Base-by-base conservation (phyloP, 2,888 invertebrate species). In the Synanthedon tipuliformis region DNA sequence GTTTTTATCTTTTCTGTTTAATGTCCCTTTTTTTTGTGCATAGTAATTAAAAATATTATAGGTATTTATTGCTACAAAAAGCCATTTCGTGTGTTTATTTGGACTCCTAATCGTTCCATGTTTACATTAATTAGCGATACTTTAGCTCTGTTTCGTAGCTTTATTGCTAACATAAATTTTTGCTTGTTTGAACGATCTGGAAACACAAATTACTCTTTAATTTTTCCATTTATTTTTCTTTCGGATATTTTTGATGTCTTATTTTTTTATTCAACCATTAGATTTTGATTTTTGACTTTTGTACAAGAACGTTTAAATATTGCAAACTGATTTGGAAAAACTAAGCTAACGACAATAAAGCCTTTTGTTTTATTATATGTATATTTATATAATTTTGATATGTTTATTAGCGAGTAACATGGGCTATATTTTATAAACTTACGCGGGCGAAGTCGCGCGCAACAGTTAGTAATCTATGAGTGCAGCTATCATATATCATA, bases 61-160 rank as follows among this genome's bases (percentile, higher is more conserved):
- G 78, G 80, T 86, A 86, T 84, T 87, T 86, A 87, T 84, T 80
- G 78, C 81, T 61, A 60, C 65, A 67, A 73, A 69, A 68, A 69
- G 74, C 82, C 80, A 80, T 85, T 85, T 75, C 61, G 77, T 66
- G 68, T 80, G 85, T 83, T 84, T 85, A 78, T 80, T 77, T 70
- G 75, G 65, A 69, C 65, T 71, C 75, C 79, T 86, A 86, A 87
- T 86, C 86, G 86, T 75, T 81, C 67, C 68, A 67, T 86, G 85
- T 87, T 87, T 81, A 86, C 86, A 87, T 85, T 87, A 85, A 86
- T 87, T 86, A 84, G 81, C 73, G 71, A 87, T 86, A 81, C 80
- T 86, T 85, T 79, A 81, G 75, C 75, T 75, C 67, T 76, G 78
- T 74, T 82, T 57, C 71, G 69, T 70, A 71, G 75, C 66, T 84